phyloP scores from a whole-genome alignment of 1,140 invertebrate genomes.

The Onthophagus taurus region DNA sequence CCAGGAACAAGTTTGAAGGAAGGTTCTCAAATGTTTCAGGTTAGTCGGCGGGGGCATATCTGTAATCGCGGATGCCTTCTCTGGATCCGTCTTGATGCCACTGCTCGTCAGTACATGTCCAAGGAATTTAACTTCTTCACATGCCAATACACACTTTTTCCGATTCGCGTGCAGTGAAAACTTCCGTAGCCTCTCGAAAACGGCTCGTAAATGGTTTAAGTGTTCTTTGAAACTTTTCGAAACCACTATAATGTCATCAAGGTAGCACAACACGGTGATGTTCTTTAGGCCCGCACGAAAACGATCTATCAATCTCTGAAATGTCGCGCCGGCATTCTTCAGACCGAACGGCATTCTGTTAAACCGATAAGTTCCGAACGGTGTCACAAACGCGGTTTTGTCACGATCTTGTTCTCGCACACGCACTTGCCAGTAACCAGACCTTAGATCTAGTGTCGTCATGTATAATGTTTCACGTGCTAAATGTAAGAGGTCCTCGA shows the following conservation, averaged over 20 bases:
- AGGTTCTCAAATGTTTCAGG: conserved; percentile 26
- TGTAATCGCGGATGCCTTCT: too few species aligned
- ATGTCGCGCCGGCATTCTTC: conserved; percentile 33
- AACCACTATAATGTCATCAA: conserved; percentile 37
- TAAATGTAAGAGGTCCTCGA: conserved; percentile 3
- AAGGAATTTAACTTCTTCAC: too few species aligned
- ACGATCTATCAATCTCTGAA: conserved; percentile 22
- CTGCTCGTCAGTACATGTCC: too few species aligned
- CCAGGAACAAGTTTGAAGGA: conserved; percentile 21
- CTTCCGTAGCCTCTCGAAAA: too few species aligned
- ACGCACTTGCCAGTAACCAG: conserved; percentile 7
- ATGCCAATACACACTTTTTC: too few species aligned
- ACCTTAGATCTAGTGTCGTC: conserved; percentile 5
- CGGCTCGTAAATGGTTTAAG: too few species aligned
- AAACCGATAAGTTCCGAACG: conserved; percentile 35
- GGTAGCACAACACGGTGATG: conserved; percentile 29
- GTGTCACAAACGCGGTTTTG: conserved; percentile 38
- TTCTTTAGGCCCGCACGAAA: conserved; percentile 23
- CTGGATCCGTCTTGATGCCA: too few species aligned
- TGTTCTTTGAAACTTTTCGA: too few species aligned
- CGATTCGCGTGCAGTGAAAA: too few species aligned
- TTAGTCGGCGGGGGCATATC: too few species aligned
- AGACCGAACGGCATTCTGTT: conserved; percentile 39
- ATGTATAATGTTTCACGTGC: background rate
- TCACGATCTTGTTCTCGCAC: conserved; percentile 18